phyloP scores from a whole-genome alignment of 2,113 vertebrate species.

The Candoia aspera region DNA sequence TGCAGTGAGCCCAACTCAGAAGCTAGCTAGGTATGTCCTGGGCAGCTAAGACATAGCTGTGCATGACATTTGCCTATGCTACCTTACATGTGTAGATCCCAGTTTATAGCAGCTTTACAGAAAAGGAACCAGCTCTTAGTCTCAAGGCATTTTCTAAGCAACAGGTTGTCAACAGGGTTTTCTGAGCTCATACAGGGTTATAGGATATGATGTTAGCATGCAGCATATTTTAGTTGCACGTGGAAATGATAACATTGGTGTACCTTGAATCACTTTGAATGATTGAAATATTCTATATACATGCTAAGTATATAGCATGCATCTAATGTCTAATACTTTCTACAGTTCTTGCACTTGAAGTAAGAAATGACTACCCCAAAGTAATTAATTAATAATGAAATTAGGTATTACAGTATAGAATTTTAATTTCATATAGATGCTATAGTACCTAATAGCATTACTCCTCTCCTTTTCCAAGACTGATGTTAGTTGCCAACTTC shows the following conservation, averaged over 20 bases:
- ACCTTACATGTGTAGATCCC: not conserved
- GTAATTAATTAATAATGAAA: not conserved
- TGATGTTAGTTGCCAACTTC: not conserved
- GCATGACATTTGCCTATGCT: not conserved
- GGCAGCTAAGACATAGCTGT: not conserved
- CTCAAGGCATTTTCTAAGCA: not conserved
- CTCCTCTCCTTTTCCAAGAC: not conserved
- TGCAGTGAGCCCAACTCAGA: not conserved
- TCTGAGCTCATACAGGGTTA: not conserved
- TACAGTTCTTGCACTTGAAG: not conserved
- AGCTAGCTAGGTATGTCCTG: not conserved
- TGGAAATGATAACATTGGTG: not conserved
- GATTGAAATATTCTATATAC: not conserved
- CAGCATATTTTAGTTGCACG: not conserved
- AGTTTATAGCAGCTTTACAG: not conserved
- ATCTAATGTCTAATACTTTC: not conserved
- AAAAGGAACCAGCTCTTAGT: not conserved
- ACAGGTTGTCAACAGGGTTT: not conserved
- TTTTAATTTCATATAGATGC: not conserved
- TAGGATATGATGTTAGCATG: not conserved
- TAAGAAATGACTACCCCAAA: not conserved
- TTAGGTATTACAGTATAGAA: not conserved
- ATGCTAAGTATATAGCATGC: not conserved
- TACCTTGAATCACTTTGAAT: not conserved
- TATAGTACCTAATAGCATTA: not conserved